A percentile compares a stretch with the other conserved stretches of the same genome.
Evolutionary conservation across 2,888 invertebrate genomes (phyloP).

Genomic region (Dryobota labecula): DNA sequence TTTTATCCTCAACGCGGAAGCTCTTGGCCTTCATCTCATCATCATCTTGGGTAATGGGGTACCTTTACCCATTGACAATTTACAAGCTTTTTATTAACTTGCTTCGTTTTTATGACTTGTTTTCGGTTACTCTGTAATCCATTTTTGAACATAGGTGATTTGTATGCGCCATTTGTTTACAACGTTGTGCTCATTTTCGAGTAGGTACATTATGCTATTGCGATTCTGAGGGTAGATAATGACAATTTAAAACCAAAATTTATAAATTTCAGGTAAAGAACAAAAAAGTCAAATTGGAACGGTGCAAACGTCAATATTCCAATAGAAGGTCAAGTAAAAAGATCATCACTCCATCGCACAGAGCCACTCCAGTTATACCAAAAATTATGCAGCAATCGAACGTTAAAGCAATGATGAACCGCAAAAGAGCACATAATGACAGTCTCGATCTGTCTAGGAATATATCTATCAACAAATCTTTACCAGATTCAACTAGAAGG

Average conservation of each 20-base stretch:
- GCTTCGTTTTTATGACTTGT: no score
- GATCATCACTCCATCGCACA: conserved; percentile 73
- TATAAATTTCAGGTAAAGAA: conserved; percentile 65
- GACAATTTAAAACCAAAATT: not conserved
- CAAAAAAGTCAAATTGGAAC: conserved; percentile 72
- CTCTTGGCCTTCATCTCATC: no score
- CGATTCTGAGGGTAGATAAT: conserved; percentile 2
- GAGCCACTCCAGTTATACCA: conserved; percentile 76
- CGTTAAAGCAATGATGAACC: conserved; percentile 47
- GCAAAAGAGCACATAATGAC: conserved; percentile 69
- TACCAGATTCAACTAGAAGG: conserved; percentile 76
- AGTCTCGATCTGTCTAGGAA: conserved; percentile 37
- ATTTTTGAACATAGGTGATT: not conserved
- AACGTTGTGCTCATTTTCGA: not conserved
- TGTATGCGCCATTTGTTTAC: not conserved
- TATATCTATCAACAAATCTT: conserved; percentile 68
- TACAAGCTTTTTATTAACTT: no score
- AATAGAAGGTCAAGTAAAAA: conserved; percentile 73
- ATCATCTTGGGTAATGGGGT: not conserved
- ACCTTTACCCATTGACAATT: not conserved
- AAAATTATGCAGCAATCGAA: conserved; percentile 68
- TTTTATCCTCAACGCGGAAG: not conserved
- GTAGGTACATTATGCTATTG: not conserved
- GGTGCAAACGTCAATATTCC: conserved; percentile 70
- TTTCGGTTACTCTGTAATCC: no score